Base-by-base conservation (phyloP, 1,140 invertebrate genomes). In the Sweltsa coloradensis region DNA sequence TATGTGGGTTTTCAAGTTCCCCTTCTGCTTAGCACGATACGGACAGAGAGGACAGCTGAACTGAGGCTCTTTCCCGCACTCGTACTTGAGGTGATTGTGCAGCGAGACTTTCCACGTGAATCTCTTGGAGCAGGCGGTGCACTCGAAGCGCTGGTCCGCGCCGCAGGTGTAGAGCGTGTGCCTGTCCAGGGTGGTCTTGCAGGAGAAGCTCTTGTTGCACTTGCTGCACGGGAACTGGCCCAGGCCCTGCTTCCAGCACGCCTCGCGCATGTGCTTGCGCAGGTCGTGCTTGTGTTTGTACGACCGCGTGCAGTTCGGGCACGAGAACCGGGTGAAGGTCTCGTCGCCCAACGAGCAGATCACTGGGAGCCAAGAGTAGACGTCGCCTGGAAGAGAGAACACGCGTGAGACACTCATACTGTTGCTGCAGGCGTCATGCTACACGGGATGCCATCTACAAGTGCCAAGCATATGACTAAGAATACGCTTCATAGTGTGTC, bases 241-340 rank as follows among this genome's bases (percentile, higher is more conserved):
- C 29, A 65, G 64, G 5, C 66, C 68, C 41, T 69, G 64, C 45
- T 74, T 74, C 37, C 72, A 69, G 60, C 76, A 79, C 51, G 74
- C 70, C 45, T 67, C 69, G 58, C 69, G 67, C 64, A 70, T 66
- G 51, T 72, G 70, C 16, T 59, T 53, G 21, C 55, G 51, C 13
- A 63, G 43, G 14, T 57, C 60, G 26, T 58, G 59, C 27, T 55
- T 57, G 7, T 54, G 55, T 6, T 51, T 52, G 47, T 63, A 63
- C 16, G 49, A 49, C 13, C 60, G 50, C 19, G 56, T 55, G 36
- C 61, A 63, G 37, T 54, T 49, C 2, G 55, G 54, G 41, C 61
- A 63, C 4, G 49, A 36, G 39, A n/a, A n/a, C n/a, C n/a, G n/a
- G n/a, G n/a, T n/a, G n/a, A n/a, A n/a, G n/a, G n/a, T n/a, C n/a